Evolutionary conservation across 2,113 vertebrate species (phyloP), one percentile per base, ranked within the genome.

Genomic region (Mustela lutreola): DNA sequence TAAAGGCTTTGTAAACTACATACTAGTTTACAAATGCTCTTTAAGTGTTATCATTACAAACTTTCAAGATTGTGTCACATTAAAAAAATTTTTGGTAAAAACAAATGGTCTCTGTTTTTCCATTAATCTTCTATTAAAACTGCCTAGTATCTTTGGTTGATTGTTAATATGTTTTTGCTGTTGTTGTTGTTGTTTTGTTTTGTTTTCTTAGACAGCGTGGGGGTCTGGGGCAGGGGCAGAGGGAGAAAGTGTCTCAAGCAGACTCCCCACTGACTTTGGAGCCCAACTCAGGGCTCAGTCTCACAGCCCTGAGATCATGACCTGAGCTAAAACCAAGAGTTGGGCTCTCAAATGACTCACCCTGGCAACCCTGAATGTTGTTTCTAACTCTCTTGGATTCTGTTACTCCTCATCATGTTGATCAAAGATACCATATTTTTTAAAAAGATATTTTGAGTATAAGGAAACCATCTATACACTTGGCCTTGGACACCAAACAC

Each of bases 81-180:
- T 63, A 87, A 71, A 21, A 89, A 85, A 42, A 62, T 62, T 62
- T 56, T 70, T 56, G 56, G n/a, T 94, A 76, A 94, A 79, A 88
- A 81, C 22, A 92, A 81, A 31, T 53, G 11, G 22, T 71, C 12
- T 8, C 9, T n/a, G 21, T 65, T 53, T 89, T 60, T 65, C 45
- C 39, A 11, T 45, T 79, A 60, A 31, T 75, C 45, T 86, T 86
- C 58, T 81, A 18, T 84, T 63, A 76, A 89, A 94, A 83, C 24
- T 73, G 5, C 33, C 60, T 88, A 10, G 5, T 56, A 89, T 96
- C 60, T 94, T 71, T 76, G 18, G 14, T 31, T 50, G 24, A 48
- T 21, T 24, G 4, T 83, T 56, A 9, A 79, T n/a, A 28, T 79
- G 50, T 92, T 90, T 24, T 24, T 60, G 56, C 5, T 39, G 2